phyloP scores from a whole-genome alignment of 2,888 invertebrate species.

The Oscheius myriophilus region DNA sequence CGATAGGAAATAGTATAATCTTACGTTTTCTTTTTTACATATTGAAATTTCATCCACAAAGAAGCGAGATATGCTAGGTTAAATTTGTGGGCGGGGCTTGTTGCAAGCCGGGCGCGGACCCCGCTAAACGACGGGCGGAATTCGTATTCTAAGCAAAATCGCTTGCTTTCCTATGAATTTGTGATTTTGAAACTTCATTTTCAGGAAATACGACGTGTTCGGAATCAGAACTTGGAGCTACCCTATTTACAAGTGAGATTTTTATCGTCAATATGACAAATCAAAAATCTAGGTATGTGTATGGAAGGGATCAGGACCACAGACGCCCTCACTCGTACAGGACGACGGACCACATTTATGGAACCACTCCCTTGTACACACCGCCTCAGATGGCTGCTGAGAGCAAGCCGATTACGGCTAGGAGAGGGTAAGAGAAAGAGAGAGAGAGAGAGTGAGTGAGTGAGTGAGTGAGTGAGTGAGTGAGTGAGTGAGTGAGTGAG shows the following conservation, averaged over 20 bases:
- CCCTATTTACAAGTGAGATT: conserved; percentile 66
- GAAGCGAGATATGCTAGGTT: too few relatives aligned
- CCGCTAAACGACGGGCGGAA: too few relatives aligned
- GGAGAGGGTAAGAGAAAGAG: conserved; percentile 44
- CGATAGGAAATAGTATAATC: too few relatives aligned
- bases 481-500: neutral
- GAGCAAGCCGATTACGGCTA: conserved; percentile 51
- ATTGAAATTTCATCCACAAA: too few relatives aligned
- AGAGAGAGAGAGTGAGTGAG: neutral
- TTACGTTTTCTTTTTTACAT: too few relatives aligned
- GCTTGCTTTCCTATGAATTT: too few relatives aligned
- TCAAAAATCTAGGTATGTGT: conserved; percentile 61
- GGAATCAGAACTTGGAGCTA: conserved; percentile 69
- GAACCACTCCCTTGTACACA: conserved; percentile 56
- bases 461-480: neutral
- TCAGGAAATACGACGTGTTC: conserved; percentile 70
- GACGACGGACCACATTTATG: conserved; percentile 51
- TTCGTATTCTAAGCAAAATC: too few relatives aligned
- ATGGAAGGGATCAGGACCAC: conserved; percentile 65
- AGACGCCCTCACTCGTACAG: conserved; percentile 66
- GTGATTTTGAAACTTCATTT: conserved; percentile 8
- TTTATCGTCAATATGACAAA: neutral
- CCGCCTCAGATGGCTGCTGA: conserved; percentile 64
- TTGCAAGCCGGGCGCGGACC: too few relatives aligned
- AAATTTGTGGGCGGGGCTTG: too few relatives aligned